phyloP scores from a whole-genome alignment of 2,797 vertebrate genomes.

The Rallus crepitans region DNA sequence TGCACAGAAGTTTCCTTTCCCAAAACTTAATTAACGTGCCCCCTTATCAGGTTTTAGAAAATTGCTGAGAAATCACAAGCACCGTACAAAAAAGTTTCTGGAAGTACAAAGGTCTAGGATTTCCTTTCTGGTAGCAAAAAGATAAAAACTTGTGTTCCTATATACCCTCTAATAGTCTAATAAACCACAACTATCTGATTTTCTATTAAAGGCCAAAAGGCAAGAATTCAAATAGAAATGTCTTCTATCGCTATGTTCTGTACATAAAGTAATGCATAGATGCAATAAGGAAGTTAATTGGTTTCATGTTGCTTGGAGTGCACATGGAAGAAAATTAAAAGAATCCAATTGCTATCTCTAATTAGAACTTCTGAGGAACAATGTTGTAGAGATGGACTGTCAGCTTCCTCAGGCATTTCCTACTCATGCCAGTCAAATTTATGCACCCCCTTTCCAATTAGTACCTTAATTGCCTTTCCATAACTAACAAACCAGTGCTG shows the following conservation, averaged over 20 bases:
- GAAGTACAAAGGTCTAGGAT: constrained; percentile 18
- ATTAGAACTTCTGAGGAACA: constrained; percentile 61
- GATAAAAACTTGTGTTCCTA: constrained; percentile 11
- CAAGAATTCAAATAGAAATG: constrained; percentile 43
- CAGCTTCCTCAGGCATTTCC: constrained; percentile 3
- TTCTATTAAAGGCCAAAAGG: constrained; percentile 70
- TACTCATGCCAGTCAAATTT: neutral
- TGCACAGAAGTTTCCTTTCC: constrained; percentile 15
- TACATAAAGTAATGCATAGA: neutral
- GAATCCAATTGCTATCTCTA: constrained; percentile 46
- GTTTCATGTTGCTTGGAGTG: constrained; percentile 53
- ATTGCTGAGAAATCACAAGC: constrained; percentile 34
- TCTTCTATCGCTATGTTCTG: constrained; percentile 18
- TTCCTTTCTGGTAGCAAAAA: constrained; percentile 5
- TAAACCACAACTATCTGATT: constrained; percentile 58
- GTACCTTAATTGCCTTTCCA: neutral
- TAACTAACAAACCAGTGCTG: neutral
- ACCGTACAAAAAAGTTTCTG: neutral
- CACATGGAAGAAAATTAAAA: constrained; percentile 26
- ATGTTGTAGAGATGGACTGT: neutral
- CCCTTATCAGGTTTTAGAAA: constrained; percentile 58
- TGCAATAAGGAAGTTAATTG: constrained; percentile 68
- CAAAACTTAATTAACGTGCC: constrained; percentile 56
- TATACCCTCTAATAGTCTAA: constrained; percentile 45
- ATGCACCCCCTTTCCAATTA: neutral